Base-by-base conservation (phyloP, 2,888 invertebrate genomes). In the Sinotaia quadrata region DNA sequence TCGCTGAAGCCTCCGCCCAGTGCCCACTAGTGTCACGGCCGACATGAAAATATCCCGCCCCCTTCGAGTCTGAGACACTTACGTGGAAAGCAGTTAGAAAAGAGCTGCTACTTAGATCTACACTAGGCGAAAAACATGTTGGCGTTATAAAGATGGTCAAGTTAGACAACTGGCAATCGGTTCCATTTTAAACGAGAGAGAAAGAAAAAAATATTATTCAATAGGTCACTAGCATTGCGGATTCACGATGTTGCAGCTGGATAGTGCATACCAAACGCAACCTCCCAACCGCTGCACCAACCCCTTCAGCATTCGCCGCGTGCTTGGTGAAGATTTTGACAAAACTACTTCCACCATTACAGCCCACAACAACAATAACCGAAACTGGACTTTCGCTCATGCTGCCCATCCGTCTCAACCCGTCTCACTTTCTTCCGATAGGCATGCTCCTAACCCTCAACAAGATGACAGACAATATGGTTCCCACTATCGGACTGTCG, bases 301-400 rank as follows among this genome's bases (percentile, higher is more conserved):
- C 49, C 75, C 83, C 8, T 84, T 84, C 66, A 84, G 82, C 68
- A 84, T 84, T 3, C 76, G 82, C 44, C 75, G 82, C 31, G 80
- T 84, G 31, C 71, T 84, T 8, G 84, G 82, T 18, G 80, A 82
- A 57, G 77, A 78, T 47, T 68, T 76, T 8, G 54, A 58, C 41
- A 63, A 58, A 47, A 60, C 49, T 57, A 47, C 37, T 21, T 10
- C 31, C 33, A 15, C 33, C 21, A 29, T 33, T 27, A 21, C 31
- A 15, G 41, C 33, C 29, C 34, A 47, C 36, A 54, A 63, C 34
- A 33, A 8, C 29, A 44, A 68, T 21, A 60, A 1, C 33, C 31
- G 18, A 47, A 27, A 24, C 29, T 65, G 10, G 31, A 65, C 29
- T 29, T 63, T 27, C 29, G 54, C 31, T 37, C 31, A 21, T 52